Evolutionary conservation across 1,140 invertebrate species (phyloP).

Genomic region (Scaptodrosophila lebanonensis): DNA sequence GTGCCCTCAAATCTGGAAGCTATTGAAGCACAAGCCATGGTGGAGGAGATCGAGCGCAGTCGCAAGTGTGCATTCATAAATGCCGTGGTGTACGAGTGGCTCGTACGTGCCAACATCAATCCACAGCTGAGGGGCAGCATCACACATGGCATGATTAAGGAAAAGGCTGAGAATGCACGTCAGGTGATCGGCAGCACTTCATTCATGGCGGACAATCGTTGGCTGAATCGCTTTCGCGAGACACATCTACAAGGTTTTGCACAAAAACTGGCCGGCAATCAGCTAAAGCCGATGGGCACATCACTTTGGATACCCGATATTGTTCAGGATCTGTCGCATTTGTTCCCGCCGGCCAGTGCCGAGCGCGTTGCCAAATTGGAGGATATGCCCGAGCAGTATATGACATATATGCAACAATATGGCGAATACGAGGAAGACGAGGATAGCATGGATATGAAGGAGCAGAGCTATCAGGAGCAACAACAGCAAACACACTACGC

Average conservation of each 20-base stretch:
- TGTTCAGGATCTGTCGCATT: constrained; percentile 62
- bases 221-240: constrained; percentile 70
- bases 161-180: constrained; percentile 63
- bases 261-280: constrained; percentile 65
- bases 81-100: constrained; percentile 72
- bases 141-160: constrained; percentile 75
- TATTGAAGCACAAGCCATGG: constrained; percentile 68
- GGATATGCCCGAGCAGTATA: constrained; percentile 69
- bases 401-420: constrained; percentile 71
- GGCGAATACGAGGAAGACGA: constrained; percentile 71
- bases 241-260: constrained; percentile 69
- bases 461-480: constrained; percentile 61
- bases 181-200: constrained; percentile 64
- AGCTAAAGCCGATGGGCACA: constrained; percentile 59
- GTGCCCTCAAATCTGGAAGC: constrained; percentile 66
- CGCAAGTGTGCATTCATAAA: constrained; percentile 71
- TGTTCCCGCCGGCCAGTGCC: constrained; percentile 66
- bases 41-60: constrained; percentile 68
- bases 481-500: constrained; percentile 34
- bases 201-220: constrained; percentile 69
- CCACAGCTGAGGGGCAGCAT: constrained; percentile 69
- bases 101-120: constrained; percentile 69
- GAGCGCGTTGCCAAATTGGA: constrained; percentile 69
- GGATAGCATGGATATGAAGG: constrained; percentile 61
- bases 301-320: constrained; percentile 71